Base-by-base conservation (phyloP, 2,113 vertebrate species). In the Takifugu bimaculatus region DNA sequence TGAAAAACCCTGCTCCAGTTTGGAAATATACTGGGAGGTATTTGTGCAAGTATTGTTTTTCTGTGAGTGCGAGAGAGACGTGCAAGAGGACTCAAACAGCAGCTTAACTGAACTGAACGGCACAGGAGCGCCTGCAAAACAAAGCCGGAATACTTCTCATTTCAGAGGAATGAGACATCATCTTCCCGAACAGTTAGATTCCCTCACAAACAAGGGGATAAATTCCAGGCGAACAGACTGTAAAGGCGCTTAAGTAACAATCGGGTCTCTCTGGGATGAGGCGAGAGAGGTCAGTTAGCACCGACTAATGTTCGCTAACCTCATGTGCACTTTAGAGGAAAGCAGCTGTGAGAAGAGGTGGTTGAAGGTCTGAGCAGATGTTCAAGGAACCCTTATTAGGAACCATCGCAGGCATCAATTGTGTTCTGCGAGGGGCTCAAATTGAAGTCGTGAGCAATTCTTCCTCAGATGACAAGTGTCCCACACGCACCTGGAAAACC, bases 141-240 rank as follows among this genome's bases (percentile, higher is more conserved):
- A 47, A 69, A 52, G 63, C 53, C 64, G 78, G 70, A 68, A 65
- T 83, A 75, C 52, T 71, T 76, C 74, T 82, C 77, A 80, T 84
- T 82, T 79, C 56, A 63, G 55, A 81, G 65, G 82, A 84, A 84
- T 67, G 72, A 67, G 65, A 72, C 60, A 13, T 47, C 13, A 0
- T 50, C 50, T 45, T 26, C 35, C 43, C 20, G 49, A 64, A 45
- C 44, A 3, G 14, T 54, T 14, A 28, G 25, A 59, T 47, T 68
- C 43, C 3, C 6, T 48, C 35, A 26, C 7, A 43, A 25, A 9
- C 45, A 14, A 49, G n/a, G 29, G 13, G 14, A 1, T 26, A 2
- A 43, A 42, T 48, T 28, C 15, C 13, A n/a, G 61, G 42, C 11
- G 15, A 2, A 54, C 4, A 42, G 50, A 3, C 1, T 45, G 44